Percentiles rank a stretch among this genome's conserved stretches.
Evolutionary conservation across 37 sponge, comb jelly and placozoan species (phyloP).

Genomic region (Corticium candelabrum): DNA sequence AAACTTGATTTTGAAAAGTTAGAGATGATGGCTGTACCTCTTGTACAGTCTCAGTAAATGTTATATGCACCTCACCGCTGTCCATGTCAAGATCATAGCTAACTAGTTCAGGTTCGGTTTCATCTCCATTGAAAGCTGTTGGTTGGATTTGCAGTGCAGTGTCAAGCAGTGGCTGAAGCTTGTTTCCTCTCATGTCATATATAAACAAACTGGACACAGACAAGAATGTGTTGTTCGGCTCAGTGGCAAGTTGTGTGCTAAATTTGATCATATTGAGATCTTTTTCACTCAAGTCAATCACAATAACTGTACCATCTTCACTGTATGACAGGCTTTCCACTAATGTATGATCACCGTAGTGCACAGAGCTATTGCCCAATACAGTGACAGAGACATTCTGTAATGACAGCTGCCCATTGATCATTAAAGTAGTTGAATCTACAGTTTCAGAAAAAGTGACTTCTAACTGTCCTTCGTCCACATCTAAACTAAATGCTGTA

Average conservation of each 20-base stretch:
- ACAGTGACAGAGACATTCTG: slow-evolving; percentile 24
- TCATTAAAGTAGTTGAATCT: slow-evolving; percentile 49
- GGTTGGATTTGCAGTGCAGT: slow-evolving; percentile 44
- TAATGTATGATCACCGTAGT: slow-evolving; percentile 28
- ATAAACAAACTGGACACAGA: slow-evolving; percentile 39
- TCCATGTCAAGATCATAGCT: slow-evolving; percentile 63
- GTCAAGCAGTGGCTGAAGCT: slow-evolving; percentile 44
- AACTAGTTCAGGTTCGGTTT: slow-evolving; percentile 35
- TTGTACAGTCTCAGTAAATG: slow-evolving; percentile 78
- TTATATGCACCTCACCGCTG: slow-evolving; percentile 45
- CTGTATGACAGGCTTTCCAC: slow-evolving; percentile 36
- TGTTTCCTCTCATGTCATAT: slow-evolving; percentile 72
- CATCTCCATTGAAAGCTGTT: slow-evolving; percentile 38
- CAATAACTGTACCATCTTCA: slow-evolving; percentile 44
- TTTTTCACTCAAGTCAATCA: slow-evolving; percentile 27
- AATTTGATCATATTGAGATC: slow-evolving; percentile 80
- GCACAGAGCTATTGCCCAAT: slow-evolving; percentile 12
- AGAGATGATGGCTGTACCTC: slow-evolving; percentile 24
- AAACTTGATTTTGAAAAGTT: slow-evolving; percentile 1
- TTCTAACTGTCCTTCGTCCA: slow-evolving; percentile 46
- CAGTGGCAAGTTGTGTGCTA: slow-evolving; percentile 40
- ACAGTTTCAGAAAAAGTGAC: slow-evolving; percentile 73
- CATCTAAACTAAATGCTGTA: slow-evolving; percentile 48
- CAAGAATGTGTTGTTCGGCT: slow-evolving; percentile 38
- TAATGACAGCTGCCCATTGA: slow-evolving; percentile 27